Base-by-base conservation (phyloP, 2,888 invertebrate genomes). In the Dendrolimus houi region DNA sequence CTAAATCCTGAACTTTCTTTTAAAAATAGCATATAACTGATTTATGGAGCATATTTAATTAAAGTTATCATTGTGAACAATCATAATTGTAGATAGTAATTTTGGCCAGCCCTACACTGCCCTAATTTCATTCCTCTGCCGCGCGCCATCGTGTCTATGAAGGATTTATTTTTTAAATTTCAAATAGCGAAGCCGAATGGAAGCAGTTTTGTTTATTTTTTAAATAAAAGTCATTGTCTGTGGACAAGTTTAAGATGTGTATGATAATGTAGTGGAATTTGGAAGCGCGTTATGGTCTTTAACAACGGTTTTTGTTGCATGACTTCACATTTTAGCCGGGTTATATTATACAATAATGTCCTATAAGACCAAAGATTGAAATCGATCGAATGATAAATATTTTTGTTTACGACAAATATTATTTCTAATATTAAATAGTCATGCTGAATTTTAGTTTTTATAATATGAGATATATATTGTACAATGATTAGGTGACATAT, bases 161-260 rank as follows among this genome's bases (percentile, higher is more conserved):
- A 64, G 71, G 64, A 68, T 79, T 74, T 75, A 72, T 81, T 84
- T 80, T 79, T 73, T 62, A 72, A 76, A 75, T 78, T 79, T 80
- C 74, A 68, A 78, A 73, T 75, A 75, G 73, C 71, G 71, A 77
- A 76, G 77, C 74, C 81, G 75, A 79, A 79, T 75, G 66, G 64
- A 70, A 66, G 70, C 73, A 67, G 71, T 79, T 79, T 76, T 83
- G 83, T 84, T 83, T 89, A 85, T 85, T 81, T 72, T 66, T 74
- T 75, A 65, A 83, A 87, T 83, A 85, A 84, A 85, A 47, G 68
- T 81, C 83, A 89, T 89, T 89, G 89, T 89, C 83, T 83, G 87
- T 79, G 81, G 82, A 86, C 85, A 84, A 79, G 81, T 78, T 77
- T 47, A 70, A 72, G 69, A 69, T 74, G 73, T 81, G 83, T 85